Percentiles rank a stretch among this genome's conserved stretches.
These are phyloP conservation scores for Eubasilissa splendida DNA, from an alignment of 2,888 invertebrate genomes.

Conservation along the genomic window DNA sequence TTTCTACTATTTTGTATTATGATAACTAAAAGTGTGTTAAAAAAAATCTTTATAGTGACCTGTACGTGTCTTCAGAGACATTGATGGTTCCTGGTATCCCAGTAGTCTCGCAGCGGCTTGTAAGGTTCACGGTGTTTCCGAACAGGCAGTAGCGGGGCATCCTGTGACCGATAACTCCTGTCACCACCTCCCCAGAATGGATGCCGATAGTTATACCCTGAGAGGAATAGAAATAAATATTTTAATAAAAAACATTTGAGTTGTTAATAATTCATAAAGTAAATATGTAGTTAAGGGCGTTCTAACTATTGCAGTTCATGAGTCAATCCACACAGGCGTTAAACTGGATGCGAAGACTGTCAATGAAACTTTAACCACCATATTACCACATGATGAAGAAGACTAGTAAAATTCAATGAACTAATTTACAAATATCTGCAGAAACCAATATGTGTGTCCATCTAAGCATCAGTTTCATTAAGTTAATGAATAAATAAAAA, in stretches of 20 bases:
- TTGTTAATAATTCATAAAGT: background rate
- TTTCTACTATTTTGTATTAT: no score
- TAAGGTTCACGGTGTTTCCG: constrained; percentile 94
- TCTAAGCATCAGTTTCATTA: no score
- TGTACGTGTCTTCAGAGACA: constrained; percentile 93
- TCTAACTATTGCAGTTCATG: no score
- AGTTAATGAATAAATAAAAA: no score
- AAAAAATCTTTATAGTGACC: constrained; percentile 70
- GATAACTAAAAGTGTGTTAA: no score
- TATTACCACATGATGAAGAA: no score
- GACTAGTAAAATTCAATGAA: no score
- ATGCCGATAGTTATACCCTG: constrained; percentile 88
- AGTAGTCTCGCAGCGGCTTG: constrained; percentile 94
- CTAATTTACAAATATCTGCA: no score
- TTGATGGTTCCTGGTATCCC: constrained; percentile 91
- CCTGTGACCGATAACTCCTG: constrained; percentile 94
- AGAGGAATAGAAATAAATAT: background rate
- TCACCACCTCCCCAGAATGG: constrained; percentile 94
- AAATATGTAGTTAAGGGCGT: no score
- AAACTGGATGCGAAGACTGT: background rate
- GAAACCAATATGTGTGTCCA: no score
- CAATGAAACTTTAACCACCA: no score
- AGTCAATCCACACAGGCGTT: background rate
- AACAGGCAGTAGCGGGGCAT: constrained; percentile 96
- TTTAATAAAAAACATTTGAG: background rate